A percentile compares a stretch with the other conserved stretches of the same genome.
phyloP scores from a whole-genome alignment of 2,888 invertebrate genomes.

The Dryocosmus kuriphilus region DNA sequence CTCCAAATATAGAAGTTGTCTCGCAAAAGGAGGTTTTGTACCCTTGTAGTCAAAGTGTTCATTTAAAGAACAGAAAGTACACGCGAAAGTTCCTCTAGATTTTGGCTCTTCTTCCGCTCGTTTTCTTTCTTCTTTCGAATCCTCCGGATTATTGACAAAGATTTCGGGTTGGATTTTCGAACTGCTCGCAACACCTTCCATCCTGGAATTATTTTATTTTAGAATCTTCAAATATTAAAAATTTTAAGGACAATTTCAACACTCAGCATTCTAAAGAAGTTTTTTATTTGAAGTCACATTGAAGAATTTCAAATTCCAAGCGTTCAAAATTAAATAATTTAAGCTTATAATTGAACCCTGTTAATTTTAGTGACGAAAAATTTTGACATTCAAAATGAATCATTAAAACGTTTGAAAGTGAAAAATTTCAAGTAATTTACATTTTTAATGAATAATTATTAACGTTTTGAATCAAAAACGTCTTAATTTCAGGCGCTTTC shows the following conservation, averaged over 20 bases:
- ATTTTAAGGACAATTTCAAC: not conserved
- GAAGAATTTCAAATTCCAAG: too few species aligned
- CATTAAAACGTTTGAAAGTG: not conserved
- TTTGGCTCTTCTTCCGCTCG: conserved; percentile 42
- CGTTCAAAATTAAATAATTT: too few species aligned
- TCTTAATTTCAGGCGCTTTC: too few species aligned
- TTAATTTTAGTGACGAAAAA: too few species aligned
- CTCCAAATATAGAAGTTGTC: conserved; percentile 84
- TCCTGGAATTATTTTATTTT: conserved; percentile 58
- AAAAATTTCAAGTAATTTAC: too few species aligned
- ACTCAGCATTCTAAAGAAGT: too few species aligned
- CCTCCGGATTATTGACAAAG: conserved; percentile 18
- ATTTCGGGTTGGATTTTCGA: conserved; percentile 42
- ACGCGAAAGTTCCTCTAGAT: conserved; percentile 80
- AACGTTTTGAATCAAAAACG: too few species aligned
- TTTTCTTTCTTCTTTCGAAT: conserved; percentile 25
- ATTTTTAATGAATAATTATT: too few species aligned
- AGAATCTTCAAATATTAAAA: not conserved
- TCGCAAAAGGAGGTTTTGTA: conserved; percentile 85
- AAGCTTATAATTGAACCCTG: too few species aligned
- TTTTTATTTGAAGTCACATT: too few species aligned
- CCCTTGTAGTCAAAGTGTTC: conserved; percentile 90
- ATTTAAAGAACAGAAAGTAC: conserved; percentile 82
- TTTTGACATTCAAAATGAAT: too few species aligned
- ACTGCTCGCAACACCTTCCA: conserved; percentile 60